Evolutionary conservation across 2,888 invertebrate species (phyloP).

Genomic region (Meloe dianella): DNA sequence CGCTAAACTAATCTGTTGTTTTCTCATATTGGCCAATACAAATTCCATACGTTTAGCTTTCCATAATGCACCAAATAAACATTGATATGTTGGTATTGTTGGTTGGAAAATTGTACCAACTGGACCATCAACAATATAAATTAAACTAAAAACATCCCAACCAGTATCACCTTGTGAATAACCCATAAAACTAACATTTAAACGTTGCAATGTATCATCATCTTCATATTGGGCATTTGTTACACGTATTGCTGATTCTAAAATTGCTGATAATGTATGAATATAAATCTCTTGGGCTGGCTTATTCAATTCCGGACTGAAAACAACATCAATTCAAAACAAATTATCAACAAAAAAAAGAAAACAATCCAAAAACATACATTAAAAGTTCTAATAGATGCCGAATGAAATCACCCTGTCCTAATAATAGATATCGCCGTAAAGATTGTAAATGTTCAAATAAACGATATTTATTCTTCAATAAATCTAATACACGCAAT

Average conservation of each 20-base stretch:
- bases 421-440: constrained; percentile 86
- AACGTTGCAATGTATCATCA: constrained; percentile 83
- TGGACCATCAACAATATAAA: constrained; percentile 88
- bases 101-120: constrained; percentile 83
- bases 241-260: constrained; percentile 85
- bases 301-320: constrained; percentile 85
- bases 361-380: constrained; percentile 65
- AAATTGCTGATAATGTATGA: constrained; percentile 84
- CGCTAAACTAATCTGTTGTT: constrained; percentile 77
- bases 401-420: constrained; percentile 95
- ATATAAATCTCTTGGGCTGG: constrained; percentile 84
- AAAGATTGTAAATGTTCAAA: constrained; percentile 91
- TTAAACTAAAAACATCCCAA: constrained; percentile 89
- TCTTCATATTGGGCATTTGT: constrained; percentile 96
- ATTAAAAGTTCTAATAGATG: constrained; percentile 90
- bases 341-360: not conserved
- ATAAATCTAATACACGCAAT: constrained; percentile 81
- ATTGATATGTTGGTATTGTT: constrained; percentile 77
- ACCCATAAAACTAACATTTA: constrained; percentile 73
- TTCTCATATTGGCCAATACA: constrained; percentile 81
- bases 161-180: constrained; percentile 74
- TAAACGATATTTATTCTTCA: constrained; percentile 86
- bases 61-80: constrained; percentile 88
- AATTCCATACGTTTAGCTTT: constrained; percentile 89
- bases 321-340: constrained; percentile 25